Evolutionary conservation across 2,888 invertebrate species (phyloP).

Genomic region (Antheraea yamamai): DNA sequence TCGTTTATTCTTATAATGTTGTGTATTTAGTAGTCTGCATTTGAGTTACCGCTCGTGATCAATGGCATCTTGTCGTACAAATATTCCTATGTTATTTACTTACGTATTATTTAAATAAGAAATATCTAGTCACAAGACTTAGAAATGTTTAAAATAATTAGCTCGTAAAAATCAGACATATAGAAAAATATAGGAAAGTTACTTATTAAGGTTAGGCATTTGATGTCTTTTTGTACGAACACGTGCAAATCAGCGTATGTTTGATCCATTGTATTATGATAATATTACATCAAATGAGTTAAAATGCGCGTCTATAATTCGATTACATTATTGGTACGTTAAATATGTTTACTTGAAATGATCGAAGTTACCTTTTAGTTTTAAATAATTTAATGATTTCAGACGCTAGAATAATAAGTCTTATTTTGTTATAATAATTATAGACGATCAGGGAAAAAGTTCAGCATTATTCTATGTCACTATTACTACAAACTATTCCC

Average conservation of each 20-base stretch:
- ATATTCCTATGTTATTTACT: constrained; percentile 82
- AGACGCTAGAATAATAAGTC: constrained; percentile 68
- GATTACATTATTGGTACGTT: constrained; percentile 24
- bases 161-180: constrained; percentile 73
- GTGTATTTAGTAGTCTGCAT: constrained; percentile 79
- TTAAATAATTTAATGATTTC: constrained; percentile 74
- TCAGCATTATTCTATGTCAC: constrained; percentile 63
- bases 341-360: constrained; percentile 42
- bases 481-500: constrained; percentile 15
- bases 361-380: constrained; percentile 80
- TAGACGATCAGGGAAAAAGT: constrained; percentile 72
- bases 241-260: constrained; percentile 28
- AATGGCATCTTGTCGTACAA: constrained; percentile 82
- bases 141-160: constrained; percentile 73
- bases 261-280: constrained; percentile 23
- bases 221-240: constrained; percentile 61
- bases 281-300: constrained; percentile 23
- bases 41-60: constrained; percentile 82
- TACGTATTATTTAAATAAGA: constrained; percentile 77
- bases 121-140: constrained; percentile 82
- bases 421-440: constrained; percentile 71
- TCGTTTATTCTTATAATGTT: constrained; percentile 70
- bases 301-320: constrained; percentile 20
- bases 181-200: constrained; percentile 66
- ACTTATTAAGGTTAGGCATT: constrained; percentile 61